Base-by-base conservation (phyloP, 2,113 vertebrate genomes). In the Colinus virginianus region DNA sequence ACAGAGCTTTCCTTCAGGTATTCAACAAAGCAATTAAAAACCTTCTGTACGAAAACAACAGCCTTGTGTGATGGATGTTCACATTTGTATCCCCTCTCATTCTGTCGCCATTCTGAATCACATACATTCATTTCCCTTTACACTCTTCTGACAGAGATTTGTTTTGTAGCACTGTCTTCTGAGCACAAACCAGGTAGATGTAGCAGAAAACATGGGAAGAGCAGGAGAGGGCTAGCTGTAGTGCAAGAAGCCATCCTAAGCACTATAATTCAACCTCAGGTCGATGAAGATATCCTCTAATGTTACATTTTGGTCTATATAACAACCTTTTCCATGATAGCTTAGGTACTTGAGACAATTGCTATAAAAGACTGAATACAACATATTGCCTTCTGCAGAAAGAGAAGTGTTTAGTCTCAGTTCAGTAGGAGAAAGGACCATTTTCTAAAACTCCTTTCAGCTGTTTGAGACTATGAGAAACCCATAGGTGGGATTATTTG, bases 21-120 rank as follows among this genome's bases (percentile, higher is more conserved):
- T 87, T 82, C 81, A 88, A 74, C 67, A 82, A 76, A 94, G 90
- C 82, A 93, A 83, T 90, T 96, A 93, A 69, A 30, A 90, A 55
- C 49, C n/a, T 10, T 77, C 63, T 38, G 59, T 77, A 78, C 55
- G 46, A 28, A 82, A 79, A 76, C 0, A 49, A 28, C 70, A 92
- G 48, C 34, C 53, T 79, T 30, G 36, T 13, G 46, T 83, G 91
- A 94, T 84, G 63, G 62, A 90, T 92, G 63, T 17, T 89, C 64
- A 23, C 34, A 32, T 70, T 76, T 80, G 59, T 75, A 32, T 84
- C 83, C 88, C 23, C 34, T 67, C 22, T 86, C 36, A 59, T 63
- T 88, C 70, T 91, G 34, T n/a, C 92, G 68, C 49, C 17, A 12
- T 84, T 78, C 61, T 21, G 56, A 80, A 90, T 46, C n/a, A 28